These are phyloP conservation scores for Hemithea aestivaria DNA, from an alignment of 2,888 invertebrate genomes.

Conservation along the genomic window DNA sequence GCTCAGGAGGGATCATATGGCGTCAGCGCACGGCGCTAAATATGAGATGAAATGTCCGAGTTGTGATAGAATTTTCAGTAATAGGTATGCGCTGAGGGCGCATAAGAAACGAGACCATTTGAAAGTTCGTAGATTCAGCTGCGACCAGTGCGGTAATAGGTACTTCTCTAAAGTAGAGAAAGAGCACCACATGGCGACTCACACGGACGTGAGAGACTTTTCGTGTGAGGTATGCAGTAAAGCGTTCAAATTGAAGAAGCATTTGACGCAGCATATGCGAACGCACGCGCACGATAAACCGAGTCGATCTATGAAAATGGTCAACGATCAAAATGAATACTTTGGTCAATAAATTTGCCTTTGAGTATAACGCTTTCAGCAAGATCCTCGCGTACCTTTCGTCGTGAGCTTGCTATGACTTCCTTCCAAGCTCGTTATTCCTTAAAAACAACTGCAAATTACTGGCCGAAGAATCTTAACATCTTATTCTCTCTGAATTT, in stretches of 20 bases:
- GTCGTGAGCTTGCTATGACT: too few relatives aligned
- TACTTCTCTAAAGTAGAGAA: constrained; percentile 31
- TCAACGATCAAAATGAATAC: too few relatives aligned
- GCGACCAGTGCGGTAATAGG: constrained; percentile 39
- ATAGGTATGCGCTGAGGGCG: constrained; percentile 8
- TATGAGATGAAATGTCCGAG: constrained; percentile 14
- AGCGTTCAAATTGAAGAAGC: constrained; percentile 22
- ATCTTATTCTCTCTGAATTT: too few relatives aligned
- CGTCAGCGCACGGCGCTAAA: constrained; percentile 37
- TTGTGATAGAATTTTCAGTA: constrained; percentile 15
- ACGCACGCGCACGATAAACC: constrained; percentile 27
- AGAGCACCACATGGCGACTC: constrained; percentile 35
- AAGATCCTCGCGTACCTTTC: too few relatives aligned
- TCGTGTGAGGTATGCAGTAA: constrained; percentile 3
- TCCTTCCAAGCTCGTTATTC: too few relatives aligned
- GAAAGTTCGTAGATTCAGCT: constrained; percentile 39
- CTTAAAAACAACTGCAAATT: too few relatives aligned
- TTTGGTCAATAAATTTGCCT: constrained; percentile 27
- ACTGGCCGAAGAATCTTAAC: too few relatives aligned
- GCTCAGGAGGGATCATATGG: constrained; percentile 43
- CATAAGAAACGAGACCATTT: constrained; percentile 39
- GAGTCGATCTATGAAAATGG: constrained; percentile 9
- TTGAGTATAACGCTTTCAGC: too few relatives aligned
- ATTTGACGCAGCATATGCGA: constrained; percentile 28
- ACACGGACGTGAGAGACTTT: constrained; percentile 8